phyloP scores from a whole-genome alignment of 2,888 invertebrate species.

The Volucella bombylans region DNA sequence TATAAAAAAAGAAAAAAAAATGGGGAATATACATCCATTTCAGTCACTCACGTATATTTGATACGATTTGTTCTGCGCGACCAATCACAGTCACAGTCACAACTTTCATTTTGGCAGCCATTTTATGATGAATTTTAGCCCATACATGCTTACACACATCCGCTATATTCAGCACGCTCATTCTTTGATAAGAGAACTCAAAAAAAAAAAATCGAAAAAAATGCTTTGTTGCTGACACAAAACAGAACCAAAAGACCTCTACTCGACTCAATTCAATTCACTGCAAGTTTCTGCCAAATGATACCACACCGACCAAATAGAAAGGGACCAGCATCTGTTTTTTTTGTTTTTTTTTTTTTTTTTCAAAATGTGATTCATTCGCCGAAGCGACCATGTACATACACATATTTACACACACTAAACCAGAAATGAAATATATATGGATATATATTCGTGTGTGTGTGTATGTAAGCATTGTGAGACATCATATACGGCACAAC shows the following conservation, averaged over 20 bases:
- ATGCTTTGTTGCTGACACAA: conserved; percentile 35
- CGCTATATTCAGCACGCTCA: conserved; percentile 46
- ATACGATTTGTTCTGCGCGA: conserved; percentile 60
- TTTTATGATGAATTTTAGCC: conserved; percentile 60
- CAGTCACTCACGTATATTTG: conserved; percentile 31
- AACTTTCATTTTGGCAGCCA: conserved; percentile 64
- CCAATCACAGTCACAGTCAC: conserved; percentile 50
- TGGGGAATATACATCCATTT: conserved; percentile 41
- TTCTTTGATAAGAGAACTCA: conserved; percentile 66
- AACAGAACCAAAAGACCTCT: background rate
- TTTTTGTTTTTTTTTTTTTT: no score
- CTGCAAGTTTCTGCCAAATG: conserved; percentile 34
- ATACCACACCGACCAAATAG: conserved; percentile 24
- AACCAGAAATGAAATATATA: background rate
- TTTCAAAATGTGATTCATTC: conserved; percentile 66
- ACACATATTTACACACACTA: background rate
- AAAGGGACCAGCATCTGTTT: conserved; percentile 47
- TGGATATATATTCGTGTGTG: conserved; percentile 12
- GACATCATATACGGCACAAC: conserved; percentile 41
- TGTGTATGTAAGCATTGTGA: background rate
- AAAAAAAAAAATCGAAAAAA: conserved; percentile 31
- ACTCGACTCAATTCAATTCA: background rate
- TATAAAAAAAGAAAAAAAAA: conserved; percentile 24
- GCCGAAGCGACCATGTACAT: conserved; percentile 52
- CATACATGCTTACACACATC: conserved; percentile 55